phyloP scores from a whole-genome alignment of 2,113 vertebrate species.

The Austrofundulus limnaeus region DNA sequence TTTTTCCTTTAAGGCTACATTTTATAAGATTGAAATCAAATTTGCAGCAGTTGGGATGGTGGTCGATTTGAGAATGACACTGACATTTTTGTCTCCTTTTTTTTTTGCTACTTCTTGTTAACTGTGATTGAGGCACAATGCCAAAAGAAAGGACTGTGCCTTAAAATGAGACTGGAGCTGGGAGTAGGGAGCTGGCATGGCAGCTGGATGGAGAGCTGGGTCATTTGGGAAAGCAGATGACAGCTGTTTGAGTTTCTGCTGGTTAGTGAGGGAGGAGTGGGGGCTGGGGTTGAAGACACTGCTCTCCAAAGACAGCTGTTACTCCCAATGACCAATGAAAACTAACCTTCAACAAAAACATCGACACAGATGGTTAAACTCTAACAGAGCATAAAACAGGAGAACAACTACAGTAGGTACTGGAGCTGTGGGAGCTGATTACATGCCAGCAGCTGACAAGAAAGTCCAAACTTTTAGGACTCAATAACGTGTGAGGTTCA shows the following conservation, averaged over 20 bases:
- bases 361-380: slow-evolving; percentile 53
- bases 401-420: slow-evolving; percentile 22
- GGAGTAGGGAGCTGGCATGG: slow-evolving; percentile 54
- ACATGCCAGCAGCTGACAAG: slow-evolving; percentile 17
- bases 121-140: slow-evolving; percentile 4
- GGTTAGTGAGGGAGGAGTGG: slow-evolving; percentile 53
- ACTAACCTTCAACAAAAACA: slow-evolving; percentile 58
- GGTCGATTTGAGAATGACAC: background rate
- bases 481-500: slow-evolving; percentile 5
- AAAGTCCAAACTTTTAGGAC: slow-evolving; percentile 4
- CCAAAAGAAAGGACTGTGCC: slow-evolving; percentile 17
- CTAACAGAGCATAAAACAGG: slow-evolving; percentile 32
- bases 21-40: slow-evolving; percentile 6
- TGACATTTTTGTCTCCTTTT: background rate
- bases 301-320: slow-evolving; percentile 76
- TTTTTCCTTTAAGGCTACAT: background rate
- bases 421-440: slow-evolving; percentile 23
- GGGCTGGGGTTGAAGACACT: slow-evolving; percentile 49
- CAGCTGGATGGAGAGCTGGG: slow-evolving; percentile 61
- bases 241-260: slow-evolving; percentile 76
- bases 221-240: slow-evolving; percentile 74
- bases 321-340: slow-evolving; percentile 61
- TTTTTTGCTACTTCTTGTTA: slow-evolving; percentile 3
- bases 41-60: slow-evolving; percentile 1
- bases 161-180: slow-evolving; percentile 41